Percentiles rank a stretch among this genome's conserved stretches.
Evolutionary conservation across 1,140 invertebrate genomes (phyloP).

Genomic region (Portunus trituberculatus): DNA sequence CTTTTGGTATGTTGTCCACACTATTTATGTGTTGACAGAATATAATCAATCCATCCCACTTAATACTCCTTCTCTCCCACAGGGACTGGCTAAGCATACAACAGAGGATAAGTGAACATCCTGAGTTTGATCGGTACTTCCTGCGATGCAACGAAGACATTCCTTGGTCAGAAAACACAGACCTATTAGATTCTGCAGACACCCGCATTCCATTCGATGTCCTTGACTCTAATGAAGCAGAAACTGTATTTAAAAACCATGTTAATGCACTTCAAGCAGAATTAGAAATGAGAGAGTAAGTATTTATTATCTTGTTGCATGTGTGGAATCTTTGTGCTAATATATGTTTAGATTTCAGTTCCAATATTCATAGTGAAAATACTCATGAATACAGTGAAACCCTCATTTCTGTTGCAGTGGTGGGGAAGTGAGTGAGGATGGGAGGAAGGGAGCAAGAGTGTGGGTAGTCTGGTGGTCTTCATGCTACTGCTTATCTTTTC

Average conservation of each 20-base stretch:
- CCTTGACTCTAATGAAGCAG: conserved; percentile 93
- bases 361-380: too few species aligned
- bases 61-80: conserved; percentile 63
- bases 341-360: background rate
- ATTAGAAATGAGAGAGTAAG: conserved; percentile 94
- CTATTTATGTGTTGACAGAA: background rate
- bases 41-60: background rate
- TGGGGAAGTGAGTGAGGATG: background rate
- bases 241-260: conserved; percentile 94
- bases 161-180: conserved; percentile 86
- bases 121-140: conserved; percentile 95
- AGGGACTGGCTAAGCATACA: conserved; percentile 94
- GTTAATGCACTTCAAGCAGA: conserved; percentile 94
- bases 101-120: conserved; percentile 90
- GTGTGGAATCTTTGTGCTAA: background rate
- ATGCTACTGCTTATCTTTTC: too few species aligned
- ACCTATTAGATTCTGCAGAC: conserved; percentile 79
- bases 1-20: too few species aligned
- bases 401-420: too few species aligned
- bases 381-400: too few species aligned
- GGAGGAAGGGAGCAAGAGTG: too few species aligned
- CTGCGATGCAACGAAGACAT: conserved; percentile 90
- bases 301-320: conserved; percentile 75
- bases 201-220: conserved; percentile 93
- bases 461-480: too few species aligned